Base-by-base conservation (phyloP, 2,797 vertebrate species). In the Poeciliopsis paucimaculata region DNA sequence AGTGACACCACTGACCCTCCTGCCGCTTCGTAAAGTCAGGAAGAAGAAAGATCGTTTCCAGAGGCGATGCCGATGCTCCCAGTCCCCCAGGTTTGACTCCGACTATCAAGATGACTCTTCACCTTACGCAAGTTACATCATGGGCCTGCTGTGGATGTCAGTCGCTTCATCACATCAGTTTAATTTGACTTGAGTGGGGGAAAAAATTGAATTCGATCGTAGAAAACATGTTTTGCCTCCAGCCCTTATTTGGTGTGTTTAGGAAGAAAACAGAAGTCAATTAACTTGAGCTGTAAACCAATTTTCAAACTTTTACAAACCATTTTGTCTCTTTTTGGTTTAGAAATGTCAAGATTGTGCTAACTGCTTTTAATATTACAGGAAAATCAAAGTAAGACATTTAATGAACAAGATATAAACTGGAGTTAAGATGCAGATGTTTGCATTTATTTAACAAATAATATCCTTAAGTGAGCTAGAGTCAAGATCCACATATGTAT, bases 191-290 rank as follows among this genome's bases (percentile, higher is more conserved):
- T 36, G 9, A 68, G 18, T 49, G 49, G 47, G 47, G 60, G 41
- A 43, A 75, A 45, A 39, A 9, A 47, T 26, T 4, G 1, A n/a
- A n/a, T n/a, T n/a, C 13, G 1, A 45, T 23, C 72, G 68, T 18
- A 45, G 6, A 55, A 41, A 77, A 68, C 11, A 55, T 60, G 45
- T 77, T 75, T 79, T 72, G 73, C 79, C 66, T 72, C 28, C n/a
- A 74, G 41, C 43, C 18, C 75, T 47, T 62, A 77, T 77, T 28
- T 46, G 28, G 60, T 70, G 68, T 80, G 75, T 80, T 76, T 72
- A 60, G 57, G 64, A 74, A 60, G 12, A 71, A 43, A 76, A 57
- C 64, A 45, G n/a, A 34, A 70, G 64, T 60, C 2, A 71, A 60
- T 76, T 60, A 72, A 41, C 6, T 31, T 47, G 43, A 28, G 57